Evolutionary conservation across 2,888 invertebrate species (phyloP).

Genomic region (Hypomecis punctinalis): DNA sequence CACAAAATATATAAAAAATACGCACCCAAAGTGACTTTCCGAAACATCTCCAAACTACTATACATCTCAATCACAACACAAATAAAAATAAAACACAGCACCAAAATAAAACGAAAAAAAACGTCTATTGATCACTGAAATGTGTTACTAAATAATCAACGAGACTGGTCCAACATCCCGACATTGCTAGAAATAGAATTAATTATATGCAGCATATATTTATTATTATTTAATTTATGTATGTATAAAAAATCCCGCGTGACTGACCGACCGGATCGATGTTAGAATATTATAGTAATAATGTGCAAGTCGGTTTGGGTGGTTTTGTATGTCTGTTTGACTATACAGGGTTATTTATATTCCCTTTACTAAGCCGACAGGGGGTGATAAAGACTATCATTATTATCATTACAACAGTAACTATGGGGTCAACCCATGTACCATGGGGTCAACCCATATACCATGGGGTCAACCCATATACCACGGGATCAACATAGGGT

Average conservation of each 20-base stretch:
- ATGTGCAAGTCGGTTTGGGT: background rate
- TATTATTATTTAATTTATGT: slow-evolving; percentile 1
- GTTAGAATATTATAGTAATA: background rate
- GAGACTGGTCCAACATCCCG: slow-evolving; percentile 19
- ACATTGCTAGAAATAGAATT: slow-evolving; percentile 18
- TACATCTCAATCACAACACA: slow-evolving; percentile 15
- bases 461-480: no score
- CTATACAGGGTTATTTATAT: no score
- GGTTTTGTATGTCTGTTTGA: background rate
- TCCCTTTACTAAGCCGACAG: no score
- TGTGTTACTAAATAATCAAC: slow-evolving; percentile 8
- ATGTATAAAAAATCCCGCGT: slow-evolving; percentile 3
- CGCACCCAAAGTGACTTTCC: slow-evolving; percentile 14
- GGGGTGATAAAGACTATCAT: no score
- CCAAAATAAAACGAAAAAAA: background rate
- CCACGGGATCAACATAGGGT: no score
- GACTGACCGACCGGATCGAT: background rate
- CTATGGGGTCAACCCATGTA: no score
- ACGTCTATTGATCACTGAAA: slow-evolving; percentile 7
- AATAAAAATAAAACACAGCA: slow-evolving; percentile 3
- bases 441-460: no score
- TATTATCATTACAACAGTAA: no score
- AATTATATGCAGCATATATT: slow-evolving; percentile 18
- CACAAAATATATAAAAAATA: background rate
- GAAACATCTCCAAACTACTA: slow-evolving; percentile 17